Evolutionary conservation across 92 coral and sea anemone genomes (phyloP), one percentile per base, ranked within the genome.

Genomic region (Porites divaricata): DNA sequence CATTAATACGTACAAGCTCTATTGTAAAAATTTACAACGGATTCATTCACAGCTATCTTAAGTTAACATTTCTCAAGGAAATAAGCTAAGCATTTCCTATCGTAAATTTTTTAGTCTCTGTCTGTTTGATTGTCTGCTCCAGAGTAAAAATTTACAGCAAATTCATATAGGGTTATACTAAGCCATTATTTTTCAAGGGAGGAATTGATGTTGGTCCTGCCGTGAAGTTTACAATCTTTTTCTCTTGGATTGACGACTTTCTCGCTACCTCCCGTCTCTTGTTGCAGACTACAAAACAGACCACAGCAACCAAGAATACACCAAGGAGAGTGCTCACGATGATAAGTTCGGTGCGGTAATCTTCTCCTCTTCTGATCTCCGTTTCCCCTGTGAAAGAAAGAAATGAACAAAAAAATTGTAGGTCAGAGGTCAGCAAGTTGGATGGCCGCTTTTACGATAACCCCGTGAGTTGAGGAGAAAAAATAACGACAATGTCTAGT

Each of bases 291-390:
- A 76, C 54, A 19, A 21, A n/a, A 53, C 20, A 8, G 19, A 77
- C 22, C 8, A 77, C 50, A 22, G 13, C 70, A n/a, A 77, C 54
- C 9, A 77, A 61, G 14, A 77, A 20, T 15, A 77, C 35, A 28
- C 81, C 81, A 19, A 77, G 70, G 1, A 77, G 1, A 77, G 58
- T 6, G n/a, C 58, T 77, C 9, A 77, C 70, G 17, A 77, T 63
- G 24, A 77, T 62, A 2, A 77, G 24, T 35, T 50, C 70, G n/a
- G 56, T 63, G 35, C 68, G 58, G 35, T 61, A 63, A 19, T 19
- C 63, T 9, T 21, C 53, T 19, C 20, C 71, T 1, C 0, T 19
- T 26, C 17, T 71, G 11, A 52, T 21, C 1, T 77, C 59, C 35
- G 57, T 13, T 49, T 17, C 22, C 8, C 71, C 81, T 77, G 17